Conservation (phyloP, 1,140 invertebrate species). For the Leptoteleia sp. region DNA sequence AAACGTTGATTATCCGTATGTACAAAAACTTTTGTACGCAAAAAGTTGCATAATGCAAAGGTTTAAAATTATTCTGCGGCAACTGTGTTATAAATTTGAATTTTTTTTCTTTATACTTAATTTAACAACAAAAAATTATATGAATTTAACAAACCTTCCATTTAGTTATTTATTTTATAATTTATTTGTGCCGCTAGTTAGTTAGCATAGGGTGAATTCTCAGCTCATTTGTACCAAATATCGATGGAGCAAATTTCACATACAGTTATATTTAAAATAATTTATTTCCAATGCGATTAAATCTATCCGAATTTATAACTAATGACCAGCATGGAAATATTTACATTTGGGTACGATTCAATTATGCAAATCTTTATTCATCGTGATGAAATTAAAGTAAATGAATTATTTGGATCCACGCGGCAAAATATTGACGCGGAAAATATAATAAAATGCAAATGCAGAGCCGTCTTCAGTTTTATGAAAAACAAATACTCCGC, state of each 20-base stretch:
- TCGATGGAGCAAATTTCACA: neutral
- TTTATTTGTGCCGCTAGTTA: too few relatives aligned
- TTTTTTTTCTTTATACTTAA: too few relatives aligned
- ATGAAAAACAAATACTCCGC: constrained; percentile 46
- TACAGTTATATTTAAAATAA: constrained; percentile 23
- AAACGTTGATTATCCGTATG: too few relatives aligned
- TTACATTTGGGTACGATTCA: constrained; percentile 33
- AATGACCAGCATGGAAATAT: constrained; percentile 31
- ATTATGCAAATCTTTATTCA: constrained; percentile 55
- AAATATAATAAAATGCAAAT: constrained; percentile 60
- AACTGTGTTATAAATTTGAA: too few relatives aligned
- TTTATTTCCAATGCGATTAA: constrained; percentile 25
- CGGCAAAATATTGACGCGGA: constrained; percentile 28
- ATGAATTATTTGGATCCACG: constrained; percentile 39
- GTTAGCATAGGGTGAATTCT: too few relatives aligned
- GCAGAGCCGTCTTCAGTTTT: constrained; percentile 32
- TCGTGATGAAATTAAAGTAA: constrained; percentile 54
- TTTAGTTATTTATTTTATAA: too few relatives aligned
- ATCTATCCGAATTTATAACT: constrained; percentile 37
- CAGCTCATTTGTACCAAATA: constrained; percentile 1
- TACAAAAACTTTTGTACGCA: too few relatives aligned
- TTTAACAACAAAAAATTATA: too few relatives aligned
- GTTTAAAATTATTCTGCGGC: too few relatives aligned
- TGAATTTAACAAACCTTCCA: too few relatives aligned
- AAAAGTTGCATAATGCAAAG: too few relatives aligned